Percentiles rank a stretch among this genome's conserved stretches.
phyloP scores from a whole-genome alignment of 2,888 invertebrate species.

The Allophyes oxyacanthae region DNA sequence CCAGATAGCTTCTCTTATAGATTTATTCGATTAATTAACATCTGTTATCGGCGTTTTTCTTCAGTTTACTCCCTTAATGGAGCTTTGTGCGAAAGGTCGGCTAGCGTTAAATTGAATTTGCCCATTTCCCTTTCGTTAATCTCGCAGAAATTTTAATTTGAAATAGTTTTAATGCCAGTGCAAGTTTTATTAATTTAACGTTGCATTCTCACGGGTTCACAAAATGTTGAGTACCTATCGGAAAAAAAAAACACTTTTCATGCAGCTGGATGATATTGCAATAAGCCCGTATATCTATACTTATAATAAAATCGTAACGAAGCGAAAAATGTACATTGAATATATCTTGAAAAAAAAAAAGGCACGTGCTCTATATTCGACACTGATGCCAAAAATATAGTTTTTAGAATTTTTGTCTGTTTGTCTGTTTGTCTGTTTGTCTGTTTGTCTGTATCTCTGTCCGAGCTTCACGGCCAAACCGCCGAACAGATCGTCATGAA shows the following conservation, averaged over 20 bases:
- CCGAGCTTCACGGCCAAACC: too few relatives aligned
- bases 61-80: constrained; percentile 77
- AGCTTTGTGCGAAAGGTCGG: constrained; percentile 70
- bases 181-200: constrained; percentile 10
- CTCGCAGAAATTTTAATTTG: constrained; percentile 50
- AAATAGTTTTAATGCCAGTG: constrained; percentile 53
- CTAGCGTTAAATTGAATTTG: constrained; percentile 82
- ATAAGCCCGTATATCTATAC: too few relatives aligned
- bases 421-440: too few relatives aligned
- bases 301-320: too few relatives aligned
- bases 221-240: neutral
- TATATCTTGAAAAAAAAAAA: too few relatives aligned
- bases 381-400: too few relatives aligned
- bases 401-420: too few relatives aligned
- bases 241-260: constrained; percentile 1
- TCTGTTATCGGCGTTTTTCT: constrained; percentile 84
- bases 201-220: constrained; percentile 11
- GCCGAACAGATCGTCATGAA: too few relatives aligned
- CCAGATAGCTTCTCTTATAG: constrained; percentile 61
- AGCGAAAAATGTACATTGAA: too few relatives aligned
- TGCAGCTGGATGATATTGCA: too few relatives aligned
- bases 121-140: constrained; percentile 56
- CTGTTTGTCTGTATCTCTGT: too few relatives aligned
- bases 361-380: too few relatives aligned
- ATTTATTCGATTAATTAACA: constrained; percentile 86